Conservation (phyloP, 2,113 vertebrate genomes). For the Apeltes quadracus region DNA sequence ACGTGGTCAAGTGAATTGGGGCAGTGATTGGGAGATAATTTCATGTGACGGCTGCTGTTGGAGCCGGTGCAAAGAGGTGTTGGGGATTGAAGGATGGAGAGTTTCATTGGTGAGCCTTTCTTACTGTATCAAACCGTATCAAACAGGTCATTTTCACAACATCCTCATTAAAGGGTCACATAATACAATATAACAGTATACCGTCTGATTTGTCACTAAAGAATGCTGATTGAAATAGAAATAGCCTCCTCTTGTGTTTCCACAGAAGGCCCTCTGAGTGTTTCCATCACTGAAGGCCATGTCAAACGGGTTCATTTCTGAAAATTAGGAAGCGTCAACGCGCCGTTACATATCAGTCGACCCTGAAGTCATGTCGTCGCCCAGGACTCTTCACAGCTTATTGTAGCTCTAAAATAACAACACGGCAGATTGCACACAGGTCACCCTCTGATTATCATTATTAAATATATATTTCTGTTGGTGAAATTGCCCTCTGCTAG, state of each 20-base stretch:
- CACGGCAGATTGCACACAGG: neutral
- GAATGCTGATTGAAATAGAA: constrained; percentile 33
- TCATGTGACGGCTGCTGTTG: constrained; percentile 66
- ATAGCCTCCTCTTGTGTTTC: constrained; percentile 34
- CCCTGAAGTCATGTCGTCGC: constrained; percentile 42
- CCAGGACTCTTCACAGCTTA: neutral
- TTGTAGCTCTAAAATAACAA: constrained; percentile 20
- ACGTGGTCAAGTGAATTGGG: constrained; percentile 59
- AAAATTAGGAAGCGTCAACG: constrained; percentile 41
- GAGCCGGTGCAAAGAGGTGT: constrained; percentile 35
- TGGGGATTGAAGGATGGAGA: constrained; percentile 22
- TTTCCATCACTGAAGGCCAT: constrained; percentile 55
- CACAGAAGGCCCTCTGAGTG: constrained; percentile 47
- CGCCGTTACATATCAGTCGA: constrained; percentile 31
- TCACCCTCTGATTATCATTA: neutral
- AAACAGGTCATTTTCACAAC: neutral
- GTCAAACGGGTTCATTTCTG: constrained; percentile 36
- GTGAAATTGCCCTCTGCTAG: neutral
- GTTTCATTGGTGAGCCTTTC: constrained; percentile 15
- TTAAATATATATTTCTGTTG: neutral
- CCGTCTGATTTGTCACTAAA: constrained; percentile 3
- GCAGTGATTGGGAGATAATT: constrained; percentile 70
- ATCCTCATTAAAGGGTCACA: neutral
- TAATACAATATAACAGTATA: neutral
- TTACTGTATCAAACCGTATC: too few relatives aligned